phyloP scores from a whole-genome alignment of 2,113 vertebrate species.

The Murina feae region DNA sequence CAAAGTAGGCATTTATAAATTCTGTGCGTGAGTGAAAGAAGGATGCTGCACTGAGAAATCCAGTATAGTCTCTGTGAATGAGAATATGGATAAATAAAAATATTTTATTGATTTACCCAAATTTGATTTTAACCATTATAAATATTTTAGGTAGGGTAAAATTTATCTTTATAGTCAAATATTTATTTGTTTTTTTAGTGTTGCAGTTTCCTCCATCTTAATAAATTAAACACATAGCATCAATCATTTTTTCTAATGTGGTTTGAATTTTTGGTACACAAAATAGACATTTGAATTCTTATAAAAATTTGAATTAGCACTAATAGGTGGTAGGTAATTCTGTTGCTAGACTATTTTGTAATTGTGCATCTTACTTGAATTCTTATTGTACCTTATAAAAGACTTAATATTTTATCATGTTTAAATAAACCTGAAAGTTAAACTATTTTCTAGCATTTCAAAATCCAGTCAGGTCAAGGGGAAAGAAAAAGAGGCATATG shows the following conservation, averaged over 20 bases:
- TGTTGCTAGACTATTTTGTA: not conserved
- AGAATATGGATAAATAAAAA: not conserved
- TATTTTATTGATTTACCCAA: not conserved
- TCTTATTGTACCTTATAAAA: not conserved
- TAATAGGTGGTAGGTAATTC: not conserved
- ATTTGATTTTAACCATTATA: not conserved
- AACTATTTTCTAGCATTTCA: not conserved
- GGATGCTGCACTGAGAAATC: not conserved
- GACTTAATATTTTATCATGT: not conserved
- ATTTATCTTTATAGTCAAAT: conserved; percentile 1
- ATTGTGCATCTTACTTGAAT: not conserved
- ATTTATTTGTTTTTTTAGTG: not conserved
- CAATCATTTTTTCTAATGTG: not conserved
- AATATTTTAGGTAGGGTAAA: not conserved
- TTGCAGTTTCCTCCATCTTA: not conserved
- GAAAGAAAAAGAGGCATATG: too few species aligned
- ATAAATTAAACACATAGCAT: not conserved
- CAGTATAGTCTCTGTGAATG: not conserved
- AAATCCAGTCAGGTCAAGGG: conserved; percentile 24
- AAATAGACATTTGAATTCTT: not conserved
- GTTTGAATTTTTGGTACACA: not conserved
- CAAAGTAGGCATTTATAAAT: not conserved
- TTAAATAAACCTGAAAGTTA: not conserved
- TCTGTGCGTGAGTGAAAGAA: not conserved
- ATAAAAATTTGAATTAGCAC: not conserved